Conservation (phyloP, 2,888 invertebrate species). For the Bimastos eiseni region DNA sequence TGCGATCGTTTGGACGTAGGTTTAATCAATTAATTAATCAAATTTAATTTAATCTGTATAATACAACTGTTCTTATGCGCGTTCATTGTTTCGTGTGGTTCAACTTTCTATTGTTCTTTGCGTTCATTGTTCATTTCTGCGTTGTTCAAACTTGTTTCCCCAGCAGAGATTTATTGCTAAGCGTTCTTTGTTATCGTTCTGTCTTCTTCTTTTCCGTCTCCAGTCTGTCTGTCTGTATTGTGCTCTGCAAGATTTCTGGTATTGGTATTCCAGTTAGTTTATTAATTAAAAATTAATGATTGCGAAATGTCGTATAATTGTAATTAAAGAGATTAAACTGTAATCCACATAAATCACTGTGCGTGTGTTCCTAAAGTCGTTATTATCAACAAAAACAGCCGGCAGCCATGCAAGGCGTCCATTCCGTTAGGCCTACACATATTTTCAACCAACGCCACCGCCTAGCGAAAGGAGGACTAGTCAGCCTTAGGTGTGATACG, state of each 20-base stretch:
- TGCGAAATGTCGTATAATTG: neutral
- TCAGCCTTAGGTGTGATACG: no score
- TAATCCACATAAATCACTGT: neutral
- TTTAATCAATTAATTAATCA: no score
- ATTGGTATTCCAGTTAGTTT: neutral
- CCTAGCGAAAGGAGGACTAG: no score
- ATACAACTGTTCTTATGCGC: neutral
- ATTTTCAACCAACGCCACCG: no score
- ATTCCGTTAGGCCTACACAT: no score
- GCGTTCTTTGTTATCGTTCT: neutral
- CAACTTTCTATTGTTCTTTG: no score
- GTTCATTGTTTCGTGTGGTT: neutral
- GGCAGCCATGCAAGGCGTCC: no score
- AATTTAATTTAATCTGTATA: neutral
- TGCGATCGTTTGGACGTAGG: neutral
- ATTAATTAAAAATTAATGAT: neutral
- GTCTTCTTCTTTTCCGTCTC: neutral
- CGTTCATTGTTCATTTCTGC: neutral
- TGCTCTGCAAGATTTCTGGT: neutral
- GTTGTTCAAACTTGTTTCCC: neutral
- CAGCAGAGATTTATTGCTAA: neutral
- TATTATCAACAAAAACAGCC: neutral
- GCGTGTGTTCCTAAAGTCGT: neutral
- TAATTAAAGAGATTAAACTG: neutral
- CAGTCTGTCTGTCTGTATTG: neutral